Percentiles rank a stretch among this genome's conserved stretches.
Evolutionary conservation across 2,888 invertebrate genomes (phyloP).

Genomic region (Augiades crinisus): DNA sequence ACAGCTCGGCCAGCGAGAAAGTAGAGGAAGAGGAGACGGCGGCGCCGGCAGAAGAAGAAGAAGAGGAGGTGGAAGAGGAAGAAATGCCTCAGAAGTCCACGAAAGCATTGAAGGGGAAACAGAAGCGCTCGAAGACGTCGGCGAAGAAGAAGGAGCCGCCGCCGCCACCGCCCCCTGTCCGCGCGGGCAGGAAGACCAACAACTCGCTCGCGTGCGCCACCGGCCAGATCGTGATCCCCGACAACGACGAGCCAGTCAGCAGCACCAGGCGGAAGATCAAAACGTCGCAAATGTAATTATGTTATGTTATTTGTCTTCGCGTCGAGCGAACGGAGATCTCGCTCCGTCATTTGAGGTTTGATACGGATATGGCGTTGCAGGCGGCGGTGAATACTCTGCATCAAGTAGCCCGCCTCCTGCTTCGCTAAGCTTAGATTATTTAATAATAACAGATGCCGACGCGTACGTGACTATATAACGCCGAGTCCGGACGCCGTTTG

Average conservation of each 20-base stretch:
- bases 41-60: constrained; percentile 58
- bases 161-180: constrained; percentile 61
- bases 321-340: no score
- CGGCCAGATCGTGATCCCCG: constrained; percentile 89
- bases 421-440: no score
- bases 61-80: constrained; percentile 59
- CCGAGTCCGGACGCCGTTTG: no score
- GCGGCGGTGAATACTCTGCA: no score
- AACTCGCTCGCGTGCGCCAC: constrained; percentile 92
- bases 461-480: no score
- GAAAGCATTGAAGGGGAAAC: constrained; percentile 55
- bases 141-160: constrained; percentile 66
- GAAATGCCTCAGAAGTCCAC: constrained; percentile 65
- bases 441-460: no score
- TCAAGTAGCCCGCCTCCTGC: no score
- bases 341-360: no score
- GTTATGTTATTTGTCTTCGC: background rate
- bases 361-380: no score
- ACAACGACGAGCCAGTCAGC: constrained; percentile 65
- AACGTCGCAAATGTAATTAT: constrained; percentile 84
- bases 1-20: constrained; percentile 51
- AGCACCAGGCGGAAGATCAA: constrained; percentile 81
- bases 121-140: constrained; percentile 66
- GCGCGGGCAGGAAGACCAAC: constrained; percentile 90
- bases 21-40: constrained; percentile 56